Conservation (phyloP, 2,113 vertebrate genomes). For the Noturus placidus region DNA sequence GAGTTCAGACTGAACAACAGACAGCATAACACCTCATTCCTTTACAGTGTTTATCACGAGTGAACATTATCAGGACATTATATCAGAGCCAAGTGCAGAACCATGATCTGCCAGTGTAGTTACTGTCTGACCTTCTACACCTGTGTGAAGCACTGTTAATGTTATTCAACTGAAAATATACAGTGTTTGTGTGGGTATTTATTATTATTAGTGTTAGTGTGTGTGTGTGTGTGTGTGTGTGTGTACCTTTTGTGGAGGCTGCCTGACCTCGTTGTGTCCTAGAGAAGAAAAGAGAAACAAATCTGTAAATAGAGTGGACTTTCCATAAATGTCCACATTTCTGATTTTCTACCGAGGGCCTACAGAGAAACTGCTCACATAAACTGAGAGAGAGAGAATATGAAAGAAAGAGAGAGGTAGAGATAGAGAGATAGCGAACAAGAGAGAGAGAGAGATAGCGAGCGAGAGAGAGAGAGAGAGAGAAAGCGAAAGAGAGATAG, state of each 20-base stretch:
- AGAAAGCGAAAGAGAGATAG: too few relatives aligned
- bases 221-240: not conserved
- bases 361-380: not conserved
- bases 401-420: not conserved
- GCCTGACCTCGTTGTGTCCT: slow-evolving; percentile 84
- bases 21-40: not conserved
- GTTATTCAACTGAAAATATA: not conserved
- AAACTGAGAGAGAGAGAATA: not conserved
- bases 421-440: not conserved
- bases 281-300: slow-evolving; percentile 57
- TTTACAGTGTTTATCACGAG: not conserved
- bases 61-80: not conserved
- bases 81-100: not conserved
- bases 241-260: slow-evolving; percentile 85
- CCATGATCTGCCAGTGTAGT: not conserved
- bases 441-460: too few relatives aligned
- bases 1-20: not conserved
- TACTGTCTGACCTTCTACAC: not conserved
- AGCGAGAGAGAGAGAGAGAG: too few relatives aligned
- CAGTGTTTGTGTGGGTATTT: not conserved
- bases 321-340: not conserved
- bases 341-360: not conserved
- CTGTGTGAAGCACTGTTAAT: not conserved
- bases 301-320: not conserved
- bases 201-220: not conserved